Evolutionary conservation across 1,140 invertebrate species (phyloP), one percentile per base, ranked within the genome.

Genomic region (Lamellibrachia luymesi): DNA sequence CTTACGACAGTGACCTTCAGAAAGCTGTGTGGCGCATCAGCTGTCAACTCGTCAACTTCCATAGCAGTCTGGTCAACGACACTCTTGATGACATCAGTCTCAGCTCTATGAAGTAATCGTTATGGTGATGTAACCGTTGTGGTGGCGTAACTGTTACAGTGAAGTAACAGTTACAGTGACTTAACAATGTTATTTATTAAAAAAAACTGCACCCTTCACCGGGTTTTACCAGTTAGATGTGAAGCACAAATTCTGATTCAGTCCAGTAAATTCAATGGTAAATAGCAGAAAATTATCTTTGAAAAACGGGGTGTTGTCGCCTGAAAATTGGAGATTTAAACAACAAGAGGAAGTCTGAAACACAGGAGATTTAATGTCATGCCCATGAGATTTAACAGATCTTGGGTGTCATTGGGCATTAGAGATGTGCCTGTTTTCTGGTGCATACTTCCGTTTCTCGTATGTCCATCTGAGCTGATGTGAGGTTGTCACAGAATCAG

Each of bases 11-110:
- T 94, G 97, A 97, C 0, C 97, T 97, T 93, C 98, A 97, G 7
- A 98, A 97, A 94, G 98, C 98, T 95, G 96, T 98, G 91, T 98
- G 98, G 98, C 98, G 98, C 95, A 96, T 98, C 8, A 98, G 98
- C 64, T 94, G 94, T 93, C 91, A 93, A 52, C 90, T 94, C 49
- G 49, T 92, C 10, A 49, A 25, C 10, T 50, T 38, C 38, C 91
- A 92, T 22, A 50, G 90, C 50, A 92, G 27, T 50, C 50, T 51
- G 51, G 56, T 80, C 38, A 80, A 64, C n/a, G 91, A 92, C 64
- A 91, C 56, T 50, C 92, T 94, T 91, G 93, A 94, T 89, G 92
- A 94, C 27, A 51, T 94, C 90, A 94, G 93, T 90, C 92, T 94
- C 49, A 92, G 90, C 38, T 91, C 64, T 0, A 4, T 80, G 13